Base-by-base conservation (phyloP, 2,888 invertebrate genomes). In the Leptothorax acervorum region DNA sequence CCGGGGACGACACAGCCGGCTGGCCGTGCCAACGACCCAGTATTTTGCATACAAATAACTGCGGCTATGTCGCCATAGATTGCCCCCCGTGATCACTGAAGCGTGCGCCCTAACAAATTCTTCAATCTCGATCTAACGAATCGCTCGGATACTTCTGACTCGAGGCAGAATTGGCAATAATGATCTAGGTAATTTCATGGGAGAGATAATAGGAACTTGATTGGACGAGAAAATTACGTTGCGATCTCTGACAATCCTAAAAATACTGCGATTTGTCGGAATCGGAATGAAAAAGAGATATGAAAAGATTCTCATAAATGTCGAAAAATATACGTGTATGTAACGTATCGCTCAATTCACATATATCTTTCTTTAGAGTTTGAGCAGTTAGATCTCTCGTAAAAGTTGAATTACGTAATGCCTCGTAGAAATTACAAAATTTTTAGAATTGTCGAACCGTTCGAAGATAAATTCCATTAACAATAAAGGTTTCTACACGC, bases 21-120 rank as follows among this genome's bases (percentile, higher is more conserved):
- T 42, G 53, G 62, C 23, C 79, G 53, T 79, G 71, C 79, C 82
- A 79, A 55, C 79, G 74, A 79, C 60, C 48, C n/a, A 1, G 79
- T 45, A 60, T 79, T 79, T 79, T 79, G 79, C 79, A 79, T 79
- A 79, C 79, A 79, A 79, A 79, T 79, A 79, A 79, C 74, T 73
- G 39, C 74, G 48, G 79, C 60, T 73, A 18, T 60, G 79, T 79
- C 79, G 74, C 74, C 60, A 73, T 48, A 71, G 76, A 81, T 75
- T 62, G 62, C 53, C 28, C 65, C 39, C 28, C 42, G 28, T 28
- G 28, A 63, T 45, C 60, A 39, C 31, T 18, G 68, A 70, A 31
- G 55, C 71, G 71, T 57, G 11, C 45, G 31, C 12, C 31, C 60
- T 42, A 57, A 35, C 57, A 60, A 73, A 60, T 73, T 60, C 79